Percentiles rank a stretch among this genome's conserved stretches.
These are phyloP conservation scores for Diorhabda sublineata DNA, from an alignment of 1,140 invertebrate genomes.

Conservation along the genomic window DNA sequence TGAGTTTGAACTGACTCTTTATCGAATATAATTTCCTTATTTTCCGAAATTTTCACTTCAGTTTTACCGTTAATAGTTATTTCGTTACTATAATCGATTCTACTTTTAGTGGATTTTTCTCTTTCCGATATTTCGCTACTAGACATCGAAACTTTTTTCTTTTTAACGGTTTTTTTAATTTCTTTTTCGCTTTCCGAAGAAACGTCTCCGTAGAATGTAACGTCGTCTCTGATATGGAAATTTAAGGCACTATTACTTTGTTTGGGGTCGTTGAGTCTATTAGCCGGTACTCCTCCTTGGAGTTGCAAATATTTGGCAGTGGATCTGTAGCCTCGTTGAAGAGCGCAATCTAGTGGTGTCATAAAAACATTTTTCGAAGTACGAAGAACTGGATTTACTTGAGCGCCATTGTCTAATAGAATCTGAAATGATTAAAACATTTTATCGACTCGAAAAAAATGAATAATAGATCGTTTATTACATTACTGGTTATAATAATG, in stretches of 20 bases:
- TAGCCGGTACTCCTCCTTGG: constrained; percentile 78
- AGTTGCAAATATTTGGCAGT: constrained; percentile 91
- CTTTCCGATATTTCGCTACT: constrained; percentile 29
- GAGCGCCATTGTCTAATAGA: constrained; percentile 73
- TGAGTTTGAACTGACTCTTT: constrained; percentile 16
- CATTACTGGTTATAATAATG: neutral
- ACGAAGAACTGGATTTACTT: constrained; percentile 78
- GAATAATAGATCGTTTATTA: neutral
- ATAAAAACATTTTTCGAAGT: constrained; percentile 77
- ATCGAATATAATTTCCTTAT: constrained; percentile 29
- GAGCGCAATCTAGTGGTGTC: constrained; percentile 86
- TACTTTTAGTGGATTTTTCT: constrained; percentile 20
- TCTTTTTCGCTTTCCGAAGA: constrained; percentile 39
- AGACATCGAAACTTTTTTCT: constrained; percentile 26
- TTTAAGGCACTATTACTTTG: constrained; percentile 26
- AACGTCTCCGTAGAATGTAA: constrained; percentile 37
- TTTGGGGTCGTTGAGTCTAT: constrained; percentile 51
- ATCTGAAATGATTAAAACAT: constrained; percentile 46
- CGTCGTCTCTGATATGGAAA: constrained; percentile 40
- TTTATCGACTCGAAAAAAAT: no score
- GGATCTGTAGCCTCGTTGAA: constrained; percentile 77
- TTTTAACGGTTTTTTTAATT: constrained; percentile 30
- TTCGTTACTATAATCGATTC: constrained; percentile 37
- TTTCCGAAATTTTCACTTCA: constrained; percentile 38
- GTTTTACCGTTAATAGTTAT: constrained; percentile 39